A percentile compares a stretch with the other conserved stretches of the same genome.
These are phyloP conservation scores for Epistrophe eligans DNA, from an alignment of 2,888 invertebrate species.

Conservation along the genomic window DNA sequence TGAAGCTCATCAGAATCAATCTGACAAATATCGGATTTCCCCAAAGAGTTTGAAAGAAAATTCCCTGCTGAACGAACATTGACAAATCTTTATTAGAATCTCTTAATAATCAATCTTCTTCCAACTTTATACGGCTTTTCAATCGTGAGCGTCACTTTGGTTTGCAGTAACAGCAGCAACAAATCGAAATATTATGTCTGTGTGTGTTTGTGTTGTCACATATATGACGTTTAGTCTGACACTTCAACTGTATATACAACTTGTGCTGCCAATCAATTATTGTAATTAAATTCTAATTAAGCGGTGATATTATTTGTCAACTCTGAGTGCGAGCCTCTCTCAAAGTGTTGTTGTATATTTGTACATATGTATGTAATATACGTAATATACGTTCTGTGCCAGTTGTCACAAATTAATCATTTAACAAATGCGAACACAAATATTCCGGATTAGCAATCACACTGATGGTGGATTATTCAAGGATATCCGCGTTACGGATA, in stretches of 20 bases:
- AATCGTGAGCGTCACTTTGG: constrained; percentile 18
- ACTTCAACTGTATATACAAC: constrained; percentile 11
- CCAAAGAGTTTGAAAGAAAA: constrained; percentile 47
- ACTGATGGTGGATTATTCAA: constrained; percentile 37
- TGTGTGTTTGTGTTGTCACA: constrained; percentile 5
- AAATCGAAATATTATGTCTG: not conserved
- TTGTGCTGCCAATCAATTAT: constrained; percentile 49
- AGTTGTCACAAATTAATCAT: constrained; percentile 69
- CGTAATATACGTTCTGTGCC: constrained; percentile 40
- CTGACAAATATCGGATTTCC: constrained; percentile 64
- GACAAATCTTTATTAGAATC: constrained; percentile 45
- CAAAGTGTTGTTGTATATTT: not conserved
- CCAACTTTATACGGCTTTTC: constrained; percentile 5
- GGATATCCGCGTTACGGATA: constrained; percentile 68
- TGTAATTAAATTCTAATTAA: constrained; percentile 75
- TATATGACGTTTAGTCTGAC: constrained; percentile 23
- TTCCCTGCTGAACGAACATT: constrained; percentile 28
- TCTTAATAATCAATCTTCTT: constrained; percentile 42
- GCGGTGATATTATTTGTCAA: constrained; percentile 66
- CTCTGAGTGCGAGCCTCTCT: constrained; percentile 43
- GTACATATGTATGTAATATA: not conserved
- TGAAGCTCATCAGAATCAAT: constrained; percentile 43
- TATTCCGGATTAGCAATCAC: constrained; percentile 57
- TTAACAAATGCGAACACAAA: constrained; percentile 41
- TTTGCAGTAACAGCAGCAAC: not conserved